Conservation (phyloP, 2,113 vertebrate species). For the Verasper variegatus region DNA sequence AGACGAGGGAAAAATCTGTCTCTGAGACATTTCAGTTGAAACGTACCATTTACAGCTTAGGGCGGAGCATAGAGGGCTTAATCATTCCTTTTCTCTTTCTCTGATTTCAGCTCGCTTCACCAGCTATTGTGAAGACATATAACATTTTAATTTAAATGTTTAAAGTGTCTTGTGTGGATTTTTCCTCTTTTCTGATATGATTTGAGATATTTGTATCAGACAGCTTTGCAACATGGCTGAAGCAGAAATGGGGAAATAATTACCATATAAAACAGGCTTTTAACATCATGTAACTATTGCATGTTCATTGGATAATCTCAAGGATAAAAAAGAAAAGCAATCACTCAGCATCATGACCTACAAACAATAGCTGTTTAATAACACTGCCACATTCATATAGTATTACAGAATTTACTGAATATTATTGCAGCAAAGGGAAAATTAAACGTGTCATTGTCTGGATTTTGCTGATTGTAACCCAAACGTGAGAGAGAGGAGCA, state of each 20-base stretch:
- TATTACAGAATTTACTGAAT: not conserved
- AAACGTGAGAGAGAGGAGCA: not conserved
- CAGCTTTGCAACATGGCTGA: not conserved
- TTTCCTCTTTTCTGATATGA: not conserved
- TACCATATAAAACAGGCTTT: not conserved
- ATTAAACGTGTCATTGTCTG: not conserved
- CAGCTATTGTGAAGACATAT: not conserved
- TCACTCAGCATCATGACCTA: too few species aligned
- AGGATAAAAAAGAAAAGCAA: not conserved
- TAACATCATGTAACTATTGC: not conserved
- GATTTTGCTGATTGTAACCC: slow-evolving; percentile 24
- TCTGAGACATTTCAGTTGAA: slow-evolving; percentile 37
- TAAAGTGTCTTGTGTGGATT: not conserved
- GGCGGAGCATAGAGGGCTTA: slow-evolving; percentile 52
- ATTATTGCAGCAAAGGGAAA: slow-evolving; percentile 5
- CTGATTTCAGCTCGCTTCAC: not conserved
- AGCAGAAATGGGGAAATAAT: not conserved
- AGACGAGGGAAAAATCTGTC: slow-evolving; percentile 7
- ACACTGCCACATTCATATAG: slow-evolving; percentile 10
- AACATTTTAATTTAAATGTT: too few species aligned
- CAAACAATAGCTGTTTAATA: slow-evolving; percentile 12
- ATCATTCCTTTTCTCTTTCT: slow-evolving; percentile 26
- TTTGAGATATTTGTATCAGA: not conserved
- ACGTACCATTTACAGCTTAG: slow-evolving; percentile 30
- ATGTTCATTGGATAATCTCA: not conserved